phyloP scores from a whole-genome alignment of 2,797 vertebrate species.

The Urophycis tenuis region DNA sequence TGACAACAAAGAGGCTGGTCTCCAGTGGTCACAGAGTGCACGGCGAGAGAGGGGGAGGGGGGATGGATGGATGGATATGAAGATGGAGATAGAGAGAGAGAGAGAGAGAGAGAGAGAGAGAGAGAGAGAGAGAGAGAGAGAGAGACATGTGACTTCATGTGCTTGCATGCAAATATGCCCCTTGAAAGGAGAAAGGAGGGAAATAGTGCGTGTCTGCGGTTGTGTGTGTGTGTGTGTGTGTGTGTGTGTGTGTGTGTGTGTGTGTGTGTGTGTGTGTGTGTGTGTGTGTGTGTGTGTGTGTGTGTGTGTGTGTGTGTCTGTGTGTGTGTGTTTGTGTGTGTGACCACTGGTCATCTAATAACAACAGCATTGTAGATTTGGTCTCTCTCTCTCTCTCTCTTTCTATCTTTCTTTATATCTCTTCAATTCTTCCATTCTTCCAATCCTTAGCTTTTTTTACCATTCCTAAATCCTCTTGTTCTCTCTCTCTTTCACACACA shows the following conservation, averaged over 20 bases:
- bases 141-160: background rate
- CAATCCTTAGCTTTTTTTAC: background rate
- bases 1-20: constrained; percentile 65
- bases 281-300: background rate
- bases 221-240: constrained; percentile 3
- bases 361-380: background rate
- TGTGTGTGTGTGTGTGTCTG: constrained; percentile 23
- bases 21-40: constrained; percentile 49
- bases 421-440: background rate
- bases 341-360: background rate
- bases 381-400: no score
- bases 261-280: constrained; percentile 2
- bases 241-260: background rate
- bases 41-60: constrained; percentile 2
- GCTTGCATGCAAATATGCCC: constrained; percentile 14
- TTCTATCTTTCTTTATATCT: background rate
- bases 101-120: constrained; percentile 10
- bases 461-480: constrained; percentile 2
- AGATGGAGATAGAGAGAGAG: constrained; percentile 14
- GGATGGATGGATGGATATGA: background rate
- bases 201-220: background rate
- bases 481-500: constrained; percentile 13
- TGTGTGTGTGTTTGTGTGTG: background rate
- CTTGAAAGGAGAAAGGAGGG: background rate
- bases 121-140: constrained; percentile 12